Base-by-base conservation (phyloP, 1,140 invertebrate genomes). In the Atta colombica region DNA sequence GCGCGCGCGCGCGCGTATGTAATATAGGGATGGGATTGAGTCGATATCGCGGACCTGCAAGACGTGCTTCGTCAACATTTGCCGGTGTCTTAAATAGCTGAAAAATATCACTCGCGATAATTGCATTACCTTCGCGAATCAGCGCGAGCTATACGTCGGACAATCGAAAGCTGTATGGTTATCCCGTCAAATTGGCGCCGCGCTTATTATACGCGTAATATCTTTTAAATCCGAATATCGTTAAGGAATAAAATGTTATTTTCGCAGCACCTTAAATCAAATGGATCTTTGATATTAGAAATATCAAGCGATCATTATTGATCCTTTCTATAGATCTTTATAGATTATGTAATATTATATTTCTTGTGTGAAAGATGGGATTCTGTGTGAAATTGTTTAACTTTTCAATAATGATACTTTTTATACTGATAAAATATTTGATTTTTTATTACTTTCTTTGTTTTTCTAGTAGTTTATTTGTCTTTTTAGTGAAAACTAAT, bases 91-190 rank as follows among this genome's bases (percentile, higher is more conserved):
- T 58, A 61, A 77, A 39, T 45, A 35, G 31, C 35, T 45, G 55
- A 77, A 60, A 61, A 77, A 77, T 25, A 75, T 60, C 31, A 16
- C 16, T 25, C 14, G 21, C 21, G 35, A 61, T 61, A 77, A 77
- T 39, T 60, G 21, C 55, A 61, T 8, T 35, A 45, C 10, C 35
- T 45, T 68, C n/a, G 18, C 65, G n/a, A 8, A 1, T 45, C 39
- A 10, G 7, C 8, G n/a, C 39, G 35, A 49, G 39, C 14, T 25
- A 0, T 21, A 18, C 3, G 31, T 31, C n/a, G 31, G 12, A 75
- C 25, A 60, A 75, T 60, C 31, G 31, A 21, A 10, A 14, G 35
- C 39, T 25, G 39, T 25, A 25, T 3, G 39, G 39, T 49, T 69
- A 77, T 61, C 16, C 3, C 7, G 28, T 75, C 21, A 39, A 60